Conservation (phyloP, 2,797 vertebrate genomes). For the Smutsia gigantea region DNA sequence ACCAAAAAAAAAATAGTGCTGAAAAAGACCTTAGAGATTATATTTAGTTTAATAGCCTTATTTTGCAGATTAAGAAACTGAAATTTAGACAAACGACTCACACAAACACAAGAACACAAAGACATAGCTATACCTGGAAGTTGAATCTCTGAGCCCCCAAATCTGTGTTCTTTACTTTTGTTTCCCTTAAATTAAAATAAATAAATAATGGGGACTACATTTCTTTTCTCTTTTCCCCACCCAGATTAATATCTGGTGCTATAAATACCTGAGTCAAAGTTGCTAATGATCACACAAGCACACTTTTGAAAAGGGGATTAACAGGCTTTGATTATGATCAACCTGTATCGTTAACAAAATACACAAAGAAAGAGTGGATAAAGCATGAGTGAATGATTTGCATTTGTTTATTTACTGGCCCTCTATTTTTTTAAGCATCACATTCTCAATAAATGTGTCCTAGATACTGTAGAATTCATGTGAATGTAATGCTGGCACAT, state of each 20-base stretch:
- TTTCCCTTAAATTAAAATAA: background rate
- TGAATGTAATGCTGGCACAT: background rate
- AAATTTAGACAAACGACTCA: background rate
- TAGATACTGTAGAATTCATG: background rate
- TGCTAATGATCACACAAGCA: background rate
- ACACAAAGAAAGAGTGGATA: background rate
- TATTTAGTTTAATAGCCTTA: background rate
- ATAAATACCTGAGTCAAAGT: background rate
- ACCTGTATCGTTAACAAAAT: background rate
- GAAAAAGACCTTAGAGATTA: background rate
- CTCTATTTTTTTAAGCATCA: background rate
- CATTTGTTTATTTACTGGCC: background rate
- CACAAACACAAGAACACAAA: background rate
- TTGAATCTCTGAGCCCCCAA: background rate
- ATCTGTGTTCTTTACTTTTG: background rate
- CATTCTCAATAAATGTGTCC: background rate
- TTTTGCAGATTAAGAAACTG: slow-evolving; percentile 18
- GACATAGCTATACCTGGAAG: background rate
- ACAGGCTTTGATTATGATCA: background rate
- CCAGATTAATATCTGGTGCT: background rate
- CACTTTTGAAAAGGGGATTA: background rate
- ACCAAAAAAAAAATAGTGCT: background rate
- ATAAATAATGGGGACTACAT: background rate
- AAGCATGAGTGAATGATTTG: background rate
- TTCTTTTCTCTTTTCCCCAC: background rate